These are phyloP conservation scores for Hydraecia micacea DNA, from an alignment of 2,888 invertebrate genomes.

Conservation along the genomic window DNA sequence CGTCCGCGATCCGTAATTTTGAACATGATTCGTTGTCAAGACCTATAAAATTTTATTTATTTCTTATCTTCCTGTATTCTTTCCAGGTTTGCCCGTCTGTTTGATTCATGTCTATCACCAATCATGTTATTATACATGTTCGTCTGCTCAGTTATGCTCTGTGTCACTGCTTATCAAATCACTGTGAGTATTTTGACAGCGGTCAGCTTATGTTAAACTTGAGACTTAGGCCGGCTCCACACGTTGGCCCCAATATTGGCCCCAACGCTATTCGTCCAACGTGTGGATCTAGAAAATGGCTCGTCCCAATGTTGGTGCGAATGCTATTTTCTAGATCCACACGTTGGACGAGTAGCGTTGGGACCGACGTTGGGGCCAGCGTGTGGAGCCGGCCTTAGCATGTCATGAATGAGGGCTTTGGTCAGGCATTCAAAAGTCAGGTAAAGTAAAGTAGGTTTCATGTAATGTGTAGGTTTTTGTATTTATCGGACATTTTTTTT, in stretches of 20 bases:
- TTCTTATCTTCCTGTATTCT: neutral
- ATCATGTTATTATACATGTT: conserved; percentile 85
- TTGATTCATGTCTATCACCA: conserved; percentile 82
- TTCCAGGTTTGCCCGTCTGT: conserved; percentile 79
- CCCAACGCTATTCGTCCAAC: too few species aligned
- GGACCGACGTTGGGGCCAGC: too few species aligned
- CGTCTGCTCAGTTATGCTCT: conserved; percentile 85
- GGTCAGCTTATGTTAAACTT: neutral
- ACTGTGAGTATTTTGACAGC: conserved; percentile 74
- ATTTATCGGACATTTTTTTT: too few species aligned
- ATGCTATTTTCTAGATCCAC: too few species aligned
- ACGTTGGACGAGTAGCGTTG: too few species aligned
- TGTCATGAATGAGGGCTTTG: neutral
- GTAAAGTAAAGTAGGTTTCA: neutral
- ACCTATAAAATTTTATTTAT: neutral
- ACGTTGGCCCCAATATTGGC: too few species aligned
- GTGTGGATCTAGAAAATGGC: too few species aligned
- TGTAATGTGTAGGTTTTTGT: neutral
- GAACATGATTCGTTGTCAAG: too few species aligned
- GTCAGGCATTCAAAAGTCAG: neutral
- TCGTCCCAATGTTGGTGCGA: too few species aligned
- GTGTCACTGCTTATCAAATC: conserved; percentile 85
- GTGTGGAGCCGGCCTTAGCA: too few species aligned
- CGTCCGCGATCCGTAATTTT: too few species aligned
- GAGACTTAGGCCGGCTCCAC: too few species aligned